Conservation (phyloP, 2,888 invertebrate genomes). For the Habrosyne pyritoides region DNA sequence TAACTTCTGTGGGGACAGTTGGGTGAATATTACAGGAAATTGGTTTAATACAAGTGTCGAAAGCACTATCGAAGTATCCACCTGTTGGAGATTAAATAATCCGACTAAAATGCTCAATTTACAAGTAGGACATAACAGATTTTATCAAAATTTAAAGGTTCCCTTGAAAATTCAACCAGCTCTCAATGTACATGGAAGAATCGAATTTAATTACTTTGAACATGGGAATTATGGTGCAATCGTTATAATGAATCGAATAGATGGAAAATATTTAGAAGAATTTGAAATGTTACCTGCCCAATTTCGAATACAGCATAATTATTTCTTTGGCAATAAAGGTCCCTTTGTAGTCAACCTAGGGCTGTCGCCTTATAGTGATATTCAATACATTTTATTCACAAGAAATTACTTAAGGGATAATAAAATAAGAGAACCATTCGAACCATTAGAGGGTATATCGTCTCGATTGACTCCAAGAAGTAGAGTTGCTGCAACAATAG, state of each 20-base stretch:
- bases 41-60: slow-evolving; percentile 91
- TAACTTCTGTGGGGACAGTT: slow-evolving; percentile 93
- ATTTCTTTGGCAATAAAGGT: slow-evolving; percentile 94
- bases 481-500: slow-evolving; percentile 95
- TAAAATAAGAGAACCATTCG: slow-evolving; percentile 93
- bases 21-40: slow-evolving; percentile 97
- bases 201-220: slow-evolving; percentile 95
- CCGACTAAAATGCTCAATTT: slow-evolving; percentile 82
- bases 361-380: slow-evolving; percentile 92
- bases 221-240: slow-evolving; percentile 92
- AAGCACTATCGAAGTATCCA: slow-evolving; percentile 91
- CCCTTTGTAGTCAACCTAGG: slow-evolving; percentile 94
- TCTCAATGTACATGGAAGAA: slow-evolving; percentile 88
- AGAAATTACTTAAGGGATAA: slow-evolving; percentile 95
- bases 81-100: slow-evolving; percentile 89
- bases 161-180: slow-evolving; percentile 92
- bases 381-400: slow-evolving; percentile 92
- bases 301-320: slow-evolving; percentile 92
- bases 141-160: slow-evolving; percentile 89
- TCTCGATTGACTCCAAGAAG: slow-evolving; percentile 93
- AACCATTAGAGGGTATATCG: slow-evolving; percentile 85
- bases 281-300: slow-evolving; percentile 89
- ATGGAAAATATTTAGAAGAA: slow-evolving; percentile 87
- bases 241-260: slow-evolving; percentile 90
- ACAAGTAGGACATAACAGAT: slow-evolving; percentile 94